phyloP scores from a whole-genome alignment of 2,113 vertebrate genomes.

The Aspiorhynchus laticeps region DNA sequence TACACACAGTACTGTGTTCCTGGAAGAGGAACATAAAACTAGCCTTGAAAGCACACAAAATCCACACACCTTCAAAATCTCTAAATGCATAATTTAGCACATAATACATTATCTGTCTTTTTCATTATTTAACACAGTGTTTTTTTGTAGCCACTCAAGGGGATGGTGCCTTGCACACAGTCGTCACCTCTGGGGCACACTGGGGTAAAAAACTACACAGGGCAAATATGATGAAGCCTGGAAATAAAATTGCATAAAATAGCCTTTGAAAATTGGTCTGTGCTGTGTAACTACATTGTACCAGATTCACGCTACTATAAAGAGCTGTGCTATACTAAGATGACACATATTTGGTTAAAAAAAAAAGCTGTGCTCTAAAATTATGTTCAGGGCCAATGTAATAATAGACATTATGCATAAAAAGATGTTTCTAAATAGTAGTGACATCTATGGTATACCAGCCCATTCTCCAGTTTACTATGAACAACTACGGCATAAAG shows the following conservation, averaged over 20 bases:
- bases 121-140: background rate
- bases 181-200: slow-evolving; percentile 47
- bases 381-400: background rate
- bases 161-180: slow-evolving; percentile 36
- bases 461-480: background rate
- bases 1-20: background rate
- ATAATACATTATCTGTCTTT: background rate
- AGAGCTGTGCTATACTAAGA: background rate
- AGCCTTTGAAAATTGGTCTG: slow-evolving; percentile 1
- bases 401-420: background rate
- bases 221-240: background rate
- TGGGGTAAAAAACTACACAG: slow-evolving; percentile 22
- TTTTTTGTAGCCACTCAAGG: slow-evolving; percentile 17
- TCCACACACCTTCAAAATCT: background rate
- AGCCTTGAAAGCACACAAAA: background rate
- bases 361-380: background rate
- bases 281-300: background rate
- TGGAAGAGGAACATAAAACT: background rate
- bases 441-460: background rate
- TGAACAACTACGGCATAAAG: background rate
- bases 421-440: background rate
- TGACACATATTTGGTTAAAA: slow-evolving; percentile 5
- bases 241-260: background rate
- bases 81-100: background rate
- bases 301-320: slow-evolving; percentile 3